phyloP scores from a whole-genome alignment of 2,113 vertebrate genomes.

The Vanacampus margaritifer region DNA sequence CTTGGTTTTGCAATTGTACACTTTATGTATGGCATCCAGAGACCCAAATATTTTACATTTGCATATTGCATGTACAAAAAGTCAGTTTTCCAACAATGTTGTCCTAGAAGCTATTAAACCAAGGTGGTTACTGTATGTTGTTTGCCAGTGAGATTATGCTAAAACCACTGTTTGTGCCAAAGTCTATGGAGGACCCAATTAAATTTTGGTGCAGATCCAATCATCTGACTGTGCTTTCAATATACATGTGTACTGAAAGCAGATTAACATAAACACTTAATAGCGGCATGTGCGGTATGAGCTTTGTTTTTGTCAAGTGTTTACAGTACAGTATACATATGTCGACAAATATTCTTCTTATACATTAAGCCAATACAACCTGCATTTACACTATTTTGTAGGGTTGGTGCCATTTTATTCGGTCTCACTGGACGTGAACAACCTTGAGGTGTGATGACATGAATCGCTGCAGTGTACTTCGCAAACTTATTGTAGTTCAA shows the following conservation, averaged over 20 bases:
- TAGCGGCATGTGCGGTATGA: neutral
- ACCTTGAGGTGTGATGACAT: slow-evolving; percentile 7
- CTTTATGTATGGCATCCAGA: no score
- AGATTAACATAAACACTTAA: neutral
- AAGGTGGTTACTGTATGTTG: no score
- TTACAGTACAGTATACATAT: neutral
- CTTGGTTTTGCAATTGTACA: neutral
- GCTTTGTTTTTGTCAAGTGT: neutral
- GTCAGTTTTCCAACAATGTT: neutral
- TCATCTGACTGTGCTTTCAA: neutral
- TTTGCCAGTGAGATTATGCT: no score
- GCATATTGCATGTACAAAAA: neutral
- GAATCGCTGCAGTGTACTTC: slow-evolving; percentile 6
- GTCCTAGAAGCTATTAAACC: no score
- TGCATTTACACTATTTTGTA: neutral
- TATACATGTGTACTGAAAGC: neutral
- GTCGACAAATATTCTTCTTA: neutral
- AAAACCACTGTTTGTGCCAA: no score
- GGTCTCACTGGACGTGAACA: neutral
- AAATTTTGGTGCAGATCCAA: neutral
- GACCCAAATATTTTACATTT: no score
- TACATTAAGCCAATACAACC: neutral
- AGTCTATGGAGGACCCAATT: neutral
- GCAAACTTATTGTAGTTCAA: neutral
- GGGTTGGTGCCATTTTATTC: neutral